Evolutionary conservation across 1,140 invertebrate species (phyloP), one percentile per base, ranked within the genome.

Genomic region (Lepeophtheirus salmonis): DNA sequence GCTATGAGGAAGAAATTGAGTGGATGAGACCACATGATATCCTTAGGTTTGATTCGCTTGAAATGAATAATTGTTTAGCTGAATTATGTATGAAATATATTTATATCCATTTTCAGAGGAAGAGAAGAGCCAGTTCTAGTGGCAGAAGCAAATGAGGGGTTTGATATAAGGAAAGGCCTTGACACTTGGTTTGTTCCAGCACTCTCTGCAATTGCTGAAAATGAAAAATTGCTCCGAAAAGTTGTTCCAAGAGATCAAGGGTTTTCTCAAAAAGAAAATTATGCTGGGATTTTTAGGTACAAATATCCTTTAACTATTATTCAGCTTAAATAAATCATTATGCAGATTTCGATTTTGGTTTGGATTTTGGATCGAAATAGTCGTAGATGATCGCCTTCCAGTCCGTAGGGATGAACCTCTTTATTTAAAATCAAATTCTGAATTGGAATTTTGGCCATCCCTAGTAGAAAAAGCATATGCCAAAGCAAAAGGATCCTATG

Each of bases 381-480:
- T 78, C 12, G 71, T 78, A 21, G 77, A 78, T 65, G 77, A 78
- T 66, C 61, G 75, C 6, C 67, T 78, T 50, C 77, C 77, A 1
- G 76, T 75, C 10, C 71, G 70, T 64, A 67, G 74, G 58, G 71
- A 69, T 10, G 69, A 72, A 63, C 68, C 78, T 12, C 67, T 76
- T 1, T 78, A 75, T 67, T 74, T 78, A 67, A 73, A 75, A 57
- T 78, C 76, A 3, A 54, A 54, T 66, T 69, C 22, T 63, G 63
- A 41, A 13, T 62, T 63, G 16, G 73, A 75, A 62, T 75, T 73
- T 62, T 74, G 73, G 73, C 71, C 71, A 64, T 71, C 73, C 4
- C 65, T 75, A 13, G 62, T 74, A 23, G 73, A 75, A 60, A 75
- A 75, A 60, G 73, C 73, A 6, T 75, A 74, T 67, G 73, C 73